A percentile compares a stretch with the other conserved stretches of the same genome.
These are phyloP conservation scores for Telmatherina bonti DNA, from an alignment of 2,797 vertebrate species.

Conservation along the genomic window DNA sequence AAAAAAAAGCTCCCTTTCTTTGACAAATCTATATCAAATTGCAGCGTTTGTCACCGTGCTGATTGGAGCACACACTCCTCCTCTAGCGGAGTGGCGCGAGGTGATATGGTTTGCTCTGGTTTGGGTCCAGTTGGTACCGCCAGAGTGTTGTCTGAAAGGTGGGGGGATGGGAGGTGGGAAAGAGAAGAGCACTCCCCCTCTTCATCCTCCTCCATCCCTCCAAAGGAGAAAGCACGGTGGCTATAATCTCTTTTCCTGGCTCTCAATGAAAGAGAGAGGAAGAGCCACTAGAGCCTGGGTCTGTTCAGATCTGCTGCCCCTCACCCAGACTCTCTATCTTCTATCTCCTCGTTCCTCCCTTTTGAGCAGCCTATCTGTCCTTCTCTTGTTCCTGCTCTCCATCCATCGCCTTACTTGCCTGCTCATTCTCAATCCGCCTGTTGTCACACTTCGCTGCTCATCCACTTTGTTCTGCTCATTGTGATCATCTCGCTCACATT, in stretches of 20 bases:
- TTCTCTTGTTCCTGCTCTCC: conserved; percentile 34
- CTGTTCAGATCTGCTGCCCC: conserved; percentile 79
- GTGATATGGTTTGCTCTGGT: conserved; percentile 57
- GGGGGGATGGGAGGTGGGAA: conserved; percentile 49
- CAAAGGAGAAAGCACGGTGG: conserved; percentile 66
- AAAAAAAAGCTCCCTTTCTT: background rate
- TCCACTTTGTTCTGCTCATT: conserved; percentile 10
- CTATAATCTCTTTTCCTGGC: conserved; percentile 88
- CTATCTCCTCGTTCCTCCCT: conserved; percentile 52
- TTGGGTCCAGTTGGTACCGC: conserved; percentile 49
- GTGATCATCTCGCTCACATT: conserved; percentile 26
- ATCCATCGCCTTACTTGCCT: conserved; percentile 22
- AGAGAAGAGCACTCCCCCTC: conserved; percentile 49
- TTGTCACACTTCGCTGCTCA: conserved; percentile 27
- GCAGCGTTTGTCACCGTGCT: conserved; percentile 37
- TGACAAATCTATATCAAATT: conserved; percentile 43
- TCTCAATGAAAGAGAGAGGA: conserved; percentile 83
- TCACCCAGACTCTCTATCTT: conserved; percentile 72
- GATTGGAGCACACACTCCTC: conserved; percentile 8
- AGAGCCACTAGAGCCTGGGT: conserved; percentile 81
- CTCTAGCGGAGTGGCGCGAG: conserved; percentile 28
- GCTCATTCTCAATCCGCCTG: conserved; percentile 33
- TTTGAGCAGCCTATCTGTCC: conserved; percentile 26
- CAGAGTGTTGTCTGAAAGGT: conserved; percentile 41
- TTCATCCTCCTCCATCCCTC: conserved; percentile 18